Percentiles rank a stretch among this genome's conserved stretches.
Conservation (phyloP, 2,113 vertebrate species). For the Erpornis zantholeuca region DNA sequence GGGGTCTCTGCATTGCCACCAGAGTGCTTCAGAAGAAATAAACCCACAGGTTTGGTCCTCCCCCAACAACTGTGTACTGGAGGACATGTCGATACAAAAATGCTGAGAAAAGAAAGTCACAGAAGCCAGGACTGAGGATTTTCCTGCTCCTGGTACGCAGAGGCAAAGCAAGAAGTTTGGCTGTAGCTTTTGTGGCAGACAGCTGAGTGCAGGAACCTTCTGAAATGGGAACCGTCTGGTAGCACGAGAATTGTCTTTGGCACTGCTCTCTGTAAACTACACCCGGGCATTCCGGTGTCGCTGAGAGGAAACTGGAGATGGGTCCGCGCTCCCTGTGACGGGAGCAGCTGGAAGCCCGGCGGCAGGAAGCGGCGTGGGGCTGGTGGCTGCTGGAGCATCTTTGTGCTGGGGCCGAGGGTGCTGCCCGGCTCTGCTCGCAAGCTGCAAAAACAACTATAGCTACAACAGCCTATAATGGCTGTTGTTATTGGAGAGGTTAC, state of each 20-base stretch:
- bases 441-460: background rate
- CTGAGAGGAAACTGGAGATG: background rate
- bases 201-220: background rate
- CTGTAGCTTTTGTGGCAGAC: background rate
- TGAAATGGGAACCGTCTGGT: background rate
- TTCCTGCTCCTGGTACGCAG: background rate
- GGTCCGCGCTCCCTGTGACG: background rate
- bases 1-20: background rate
- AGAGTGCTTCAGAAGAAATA: background rate
- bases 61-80: fast-evolving
- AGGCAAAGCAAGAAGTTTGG: background rate
- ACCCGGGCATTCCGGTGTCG: fast-evolving
- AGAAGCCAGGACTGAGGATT: background rate
- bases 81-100: background rate
- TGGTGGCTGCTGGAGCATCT: background rate
- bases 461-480: background rate
- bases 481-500: background rate
- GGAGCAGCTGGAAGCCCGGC: background rate
- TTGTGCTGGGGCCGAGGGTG: background rate
- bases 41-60: background rate
- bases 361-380: fast-evolving
- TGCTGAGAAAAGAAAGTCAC: background rate
- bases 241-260: background rate
- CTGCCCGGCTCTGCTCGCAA: background rate
- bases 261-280: background rate